A percentile compares a stretch with the other conserved stretches of the same genome.
Conservation (phyloP, 2,888 invertebrate species). For the Nymphalis c-album region DNA sequence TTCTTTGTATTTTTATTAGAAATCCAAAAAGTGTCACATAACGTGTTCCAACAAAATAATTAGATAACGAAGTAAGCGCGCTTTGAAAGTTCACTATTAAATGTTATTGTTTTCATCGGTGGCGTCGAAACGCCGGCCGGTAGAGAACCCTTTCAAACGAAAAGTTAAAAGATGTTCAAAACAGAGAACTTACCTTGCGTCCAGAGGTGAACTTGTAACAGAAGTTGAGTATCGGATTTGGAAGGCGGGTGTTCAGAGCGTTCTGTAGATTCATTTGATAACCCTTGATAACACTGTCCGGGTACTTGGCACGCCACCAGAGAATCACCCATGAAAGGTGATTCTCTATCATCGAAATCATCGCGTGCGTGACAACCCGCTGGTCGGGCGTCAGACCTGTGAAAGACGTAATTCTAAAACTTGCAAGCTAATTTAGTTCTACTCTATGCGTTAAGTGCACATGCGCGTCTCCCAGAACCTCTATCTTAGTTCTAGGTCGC, state of each 20-base stretch:
- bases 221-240: constrained; percentile 93
- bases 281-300: constrained; percentile 93
- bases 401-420: constrained; percentile 45
- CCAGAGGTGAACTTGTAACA: constrained; percentile 93
- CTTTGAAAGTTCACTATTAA: constrained; percentile 1
- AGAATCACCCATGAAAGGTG: constrained; percentile 95
- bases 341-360: constrained; percentile 97
- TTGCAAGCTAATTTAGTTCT: constrained; percentile 32
- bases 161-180: not conserved
- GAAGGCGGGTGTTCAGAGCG: constrained; percentile 92
- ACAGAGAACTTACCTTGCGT: constrained; percentile 85
- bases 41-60: not conserved
- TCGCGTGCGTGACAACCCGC: constrained; percentile 93
- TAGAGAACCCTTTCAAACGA: not conserved
- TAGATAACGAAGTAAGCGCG: not conserved
- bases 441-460: constrained; percentile 49
- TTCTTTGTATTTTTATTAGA: no score
- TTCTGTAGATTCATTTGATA: constrained; percentile 95
- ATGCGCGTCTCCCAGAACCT: constrained; percentile 53
- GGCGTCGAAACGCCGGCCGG: not conserved
- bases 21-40: no score
- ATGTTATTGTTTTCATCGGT: constrained; percentile 13
- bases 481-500: constrained; percentile 40
- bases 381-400: constrained; percentile 90
- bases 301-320: constrained; percentile 96